Evolutionary conservation across 2,797 vertebrate genomes (phyloP).

Genomic region (Siniperca obscura): DNA sequence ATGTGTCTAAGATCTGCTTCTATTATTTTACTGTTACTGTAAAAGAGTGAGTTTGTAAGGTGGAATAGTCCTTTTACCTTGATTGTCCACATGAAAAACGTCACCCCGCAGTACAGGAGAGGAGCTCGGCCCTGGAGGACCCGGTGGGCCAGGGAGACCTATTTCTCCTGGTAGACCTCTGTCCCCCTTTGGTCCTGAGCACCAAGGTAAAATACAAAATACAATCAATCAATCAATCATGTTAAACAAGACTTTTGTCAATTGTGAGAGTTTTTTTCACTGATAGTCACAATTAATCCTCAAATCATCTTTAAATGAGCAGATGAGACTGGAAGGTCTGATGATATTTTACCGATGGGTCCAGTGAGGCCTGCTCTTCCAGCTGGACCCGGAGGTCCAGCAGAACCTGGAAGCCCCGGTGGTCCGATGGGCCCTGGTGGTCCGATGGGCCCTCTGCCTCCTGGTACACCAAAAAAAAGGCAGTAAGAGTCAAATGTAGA

Average conservation of each 20-base stretch:
- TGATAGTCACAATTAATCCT: background rate
- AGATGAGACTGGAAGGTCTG: background rate
- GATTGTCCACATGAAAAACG: slow-evolving; percentile 87
- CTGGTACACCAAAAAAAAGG: slow-evolving; percentile 35
- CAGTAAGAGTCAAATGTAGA: background rate
- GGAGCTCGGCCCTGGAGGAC: slow-evolving; percentile 62
- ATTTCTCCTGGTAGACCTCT: slow-evolving; percentile 87
- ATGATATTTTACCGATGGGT: slow-evolving; percentile 78
- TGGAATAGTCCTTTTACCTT: slow-evolving; percentile 80
- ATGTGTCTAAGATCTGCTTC: slow-evolving; percentile 34
- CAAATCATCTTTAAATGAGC: background rate
- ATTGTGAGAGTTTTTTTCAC: background rate
- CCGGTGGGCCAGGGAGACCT: slow-evolving; percentile 84
- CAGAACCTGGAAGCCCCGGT: slow-evolving; percentile 85
- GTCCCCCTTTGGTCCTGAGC: slow-evolving; percentile 89
- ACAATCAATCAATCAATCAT: background rate
- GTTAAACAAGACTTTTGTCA: background rate
- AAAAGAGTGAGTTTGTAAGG: background rate
- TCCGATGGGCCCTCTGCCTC: slow-evolving; percentile 52
- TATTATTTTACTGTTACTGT: slow-evolving; percentile 37
- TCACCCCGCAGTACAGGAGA: slow-evolving; percentile 83
- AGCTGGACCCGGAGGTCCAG: slow-evolving; percentile 85
- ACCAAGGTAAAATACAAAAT: slow-evolving; percentile 23
- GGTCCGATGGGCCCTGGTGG: slow-evolving; percentile 80
- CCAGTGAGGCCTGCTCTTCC: slow-evolving; percentile 88